These are phyloP conservation scores for Galbula dea DNA, from an alignment of 2,113 vertebrate genomes.

Conservation along the genomic window DNA sequence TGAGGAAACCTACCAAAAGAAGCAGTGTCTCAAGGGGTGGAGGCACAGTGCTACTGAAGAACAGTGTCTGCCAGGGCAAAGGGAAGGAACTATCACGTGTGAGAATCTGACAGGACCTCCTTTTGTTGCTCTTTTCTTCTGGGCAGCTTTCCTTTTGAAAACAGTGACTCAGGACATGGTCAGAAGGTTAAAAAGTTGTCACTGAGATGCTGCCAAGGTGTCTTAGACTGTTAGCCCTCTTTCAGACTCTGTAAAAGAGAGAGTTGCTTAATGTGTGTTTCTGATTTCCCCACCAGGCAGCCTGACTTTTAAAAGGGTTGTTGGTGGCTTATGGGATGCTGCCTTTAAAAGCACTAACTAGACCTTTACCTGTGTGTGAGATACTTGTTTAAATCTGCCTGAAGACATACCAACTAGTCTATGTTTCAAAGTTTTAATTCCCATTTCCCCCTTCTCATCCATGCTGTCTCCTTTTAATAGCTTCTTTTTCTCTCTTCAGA, in stretches of 20 bases:
- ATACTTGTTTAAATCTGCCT: background rate
- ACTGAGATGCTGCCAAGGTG: background rate
- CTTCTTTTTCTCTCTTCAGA: background rate
- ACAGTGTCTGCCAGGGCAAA: background rate
- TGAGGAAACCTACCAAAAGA: background rate
- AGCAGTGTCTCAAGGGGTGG: background rate
- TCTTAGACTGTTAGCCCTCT: background rate
- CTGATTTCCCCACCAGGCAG: background rate
- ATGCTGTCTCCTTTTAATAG: background rate
- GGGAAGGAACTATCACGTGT: fast-evolving
- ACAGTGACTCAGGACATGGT: background rate
- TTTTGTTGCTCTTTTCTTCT: background rate
- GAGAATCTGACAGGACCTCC: background rate
- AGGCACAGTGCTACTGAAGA: background rate
- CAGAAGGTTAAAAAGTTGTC: background rate
- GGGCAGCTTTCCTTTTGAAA: background rate
- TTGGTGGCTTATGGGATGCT: background rate
- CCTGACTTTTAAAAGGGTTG: background rate
- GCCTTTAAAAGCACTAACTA: background rate
- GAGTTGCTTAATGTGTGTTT: background rate
- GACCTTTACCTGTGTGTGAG: background rate
- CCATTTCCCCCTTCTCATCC: background rate
- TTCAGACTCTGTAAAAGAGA: background rate
- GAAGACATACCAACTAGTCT: background rate
- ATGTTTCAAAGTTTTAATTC: background rate